A percentile compares a stretch with the other conserved stretches of the same genome.
These are phyloP conservation scores for Trogon surrucura DNA, from an alignment of 2,113 vertebrate genomes.

Conservation along the genomic window DNA sequence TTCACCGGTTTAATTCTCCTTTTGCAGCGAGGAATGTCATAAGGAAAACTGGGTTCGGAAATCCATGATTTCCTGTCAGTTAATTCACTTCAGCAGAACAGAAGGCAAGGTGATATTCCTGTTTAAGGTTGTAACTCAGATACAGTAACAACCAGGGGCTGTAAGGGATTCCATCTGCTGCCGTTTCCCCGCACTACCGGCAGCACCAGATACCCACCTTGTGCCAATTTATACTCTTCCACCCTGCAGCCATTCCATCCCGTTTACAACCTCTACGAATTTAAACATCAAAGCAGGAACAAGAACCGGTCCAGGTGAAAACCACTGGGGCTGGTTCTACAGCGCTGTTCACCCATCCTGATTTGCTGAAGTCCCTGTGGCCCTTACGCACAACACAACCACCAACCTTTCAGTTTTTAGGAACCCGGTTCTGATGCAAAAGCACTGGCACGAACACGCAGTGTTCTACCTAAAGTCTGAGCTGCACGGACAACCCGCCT, in stretches of 20 bases:
- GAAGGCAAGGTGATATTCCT: conserved; percentile 55
- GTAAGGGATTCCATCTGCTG: background rate
- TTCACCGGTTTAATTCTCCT: conserved; percentile 44
- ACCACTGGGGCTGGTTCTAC: background rate
- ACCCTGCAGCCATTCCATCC: background rate
- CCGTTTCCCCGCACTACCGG: background rate
- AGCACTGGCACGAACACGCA: background rate
- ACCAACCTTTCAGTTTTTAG: background rate
- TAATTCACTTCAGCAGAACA: conserved; percentile 69
- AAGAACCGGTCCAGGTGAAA: background rate
- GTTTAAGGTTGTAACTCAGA: background rate
- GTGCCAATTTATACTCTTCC: conserved; percentile 17
- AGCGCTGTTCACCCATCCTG: background rate
- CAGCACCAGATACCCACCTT: background rate
- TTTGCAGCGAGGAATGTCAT: conserved; percentile 4
- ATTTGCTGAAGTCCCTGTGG: background rate
- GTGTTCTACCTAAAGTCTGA: background rate
- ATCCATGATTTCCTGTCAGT: conserved; percentile 70
- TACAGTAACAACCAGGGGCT: conserved; percentile 5
- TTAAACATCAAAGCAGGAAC: conserved; percentile 29
- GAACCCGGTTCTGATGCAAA: rapidly evolving
- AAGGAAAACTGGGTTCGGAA: conserved; percentile 53
- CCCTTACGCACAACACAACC: rapidly evolving
- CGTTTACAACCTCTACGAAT: background rate
- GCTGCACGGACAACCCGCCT: background rate